phyloP scores from a whole-genome alignment of 2,888 invertebrate genomes.

The Erpobdella octoculata region DNA sequence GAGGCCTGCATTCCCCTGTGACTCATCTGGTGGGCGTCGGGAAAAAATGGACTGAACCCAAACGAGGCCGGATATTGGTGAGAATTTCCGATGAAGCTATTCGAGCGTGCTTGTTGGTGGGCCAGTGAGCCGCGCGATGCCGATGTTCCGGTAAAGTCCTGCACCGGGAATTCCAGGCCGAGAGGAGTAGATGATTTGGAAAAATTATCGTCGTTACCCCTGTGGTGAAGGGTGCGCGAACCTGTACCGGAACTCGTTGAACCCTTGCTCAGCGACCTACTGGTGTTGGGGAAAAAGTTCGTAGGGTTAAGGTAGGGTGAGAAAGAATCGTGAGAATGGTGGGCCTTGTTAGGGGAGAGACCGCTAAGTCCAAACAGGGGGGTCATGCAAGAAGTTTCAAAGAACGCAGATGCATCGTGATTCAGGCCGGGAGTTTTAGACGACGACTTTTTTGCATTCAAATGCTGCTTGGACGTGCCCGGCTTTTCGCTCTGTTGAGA shows the following conservation, averaged over 20 bases:
- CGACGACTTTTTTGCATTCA: not conserved
- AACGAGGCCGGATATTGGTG: conserved; percentile 3
- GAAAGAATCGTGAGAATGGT: not conserved
- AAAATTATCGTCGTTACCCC: not conserved
- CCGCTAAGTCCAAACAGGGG: not conserved
- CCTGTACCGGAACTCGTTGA: not conserved
- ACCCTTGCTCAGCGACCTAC: not conserved
- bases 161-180: not conserved
- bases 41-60: not conserved
- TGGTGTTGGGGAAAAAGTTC: not conserved
- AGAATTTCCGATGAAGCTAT: not conserved
- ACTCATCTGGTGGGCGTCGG: not conserved
- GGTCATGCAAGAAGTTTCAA: not conserved
- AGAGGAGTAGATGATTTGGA: not conserved
- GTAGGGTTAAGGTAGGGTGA: not conserved
- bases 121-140: not conserved
- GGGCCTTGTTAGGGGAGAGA: not conserved
- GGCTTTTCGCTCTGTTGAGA: not conserved
- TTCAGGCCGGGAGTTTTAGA: not conserved
- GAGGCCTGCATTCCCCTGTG: not conserved
- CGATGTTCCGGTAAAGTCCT: not conserved
- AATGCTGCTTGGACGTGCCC: not conserved
- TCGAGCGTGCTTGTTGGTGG: not conserved
- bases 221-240: not conserved
- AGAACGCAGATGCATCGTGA: not conserved